Base-by-base conservation (phyloP, 1,140 invertebrate species). In the Eriosoma lanigerum region DNA sequence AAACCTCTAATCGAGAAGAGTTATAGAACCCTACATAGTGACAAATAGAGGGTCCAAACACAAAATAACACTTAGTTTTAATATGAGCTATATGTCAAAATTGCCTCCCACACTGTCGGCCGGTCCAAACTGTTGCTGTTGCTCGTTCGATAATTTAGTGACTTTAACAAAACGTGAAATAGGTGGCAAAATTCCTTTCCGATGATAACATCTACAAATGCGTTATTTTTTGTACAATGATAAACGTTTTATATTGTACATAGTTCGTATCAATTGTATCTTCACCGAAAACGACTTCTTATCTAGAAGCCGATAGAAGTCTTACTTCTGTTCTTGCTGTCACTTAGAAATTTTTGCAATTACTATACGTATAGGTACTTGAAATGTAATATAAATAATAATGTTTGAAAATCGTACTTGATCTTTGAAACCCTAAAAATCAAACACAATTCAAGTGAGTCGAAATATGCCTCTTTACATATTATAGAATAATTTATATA, bases 1-100 rank as follows among this genome's bases (percentile, higher is more conserved):
- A 24, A 70, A 44, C 6, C 19, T 54, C 26, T 52, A 56, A 81
- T 64, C 60, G 68, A 81, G 46, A 81, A 56, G 29, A 81, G 29
- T 52, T 62, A 81, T 50, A 73, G 81, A 64, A 72, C 75, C 75
- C 75, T 46, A 38, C 8, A 48, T 48, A 78, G 75, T 78, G 75
- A 78, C 75, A 78, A 78, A 78, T 78, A 78, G 56, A 78, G 56
- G 75, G 56, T 60, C 75, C 44, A 60, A 78, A 78, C 75, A 78
- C 38, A 78, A 78, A 78, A 78, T 78, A 78, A 78, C 75, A 78
- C 75, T 78, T 78, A 78, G 56, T 62, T 62, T 78, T 78, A 60
- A 60, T 78, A 78, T 44, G 38, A 48, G 56, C 44, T 48, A 78
- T 78, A 78, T 48, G 75, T 78, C 75, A 78, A 78, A 78, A 62